Percentiles rank a stretch among this genome's conserved stretches.
These are phyloP conservation scores for Automeris io DNA, from an alignment of 2,888 invertebrate species.

Conservation along the genomic window DNA sequence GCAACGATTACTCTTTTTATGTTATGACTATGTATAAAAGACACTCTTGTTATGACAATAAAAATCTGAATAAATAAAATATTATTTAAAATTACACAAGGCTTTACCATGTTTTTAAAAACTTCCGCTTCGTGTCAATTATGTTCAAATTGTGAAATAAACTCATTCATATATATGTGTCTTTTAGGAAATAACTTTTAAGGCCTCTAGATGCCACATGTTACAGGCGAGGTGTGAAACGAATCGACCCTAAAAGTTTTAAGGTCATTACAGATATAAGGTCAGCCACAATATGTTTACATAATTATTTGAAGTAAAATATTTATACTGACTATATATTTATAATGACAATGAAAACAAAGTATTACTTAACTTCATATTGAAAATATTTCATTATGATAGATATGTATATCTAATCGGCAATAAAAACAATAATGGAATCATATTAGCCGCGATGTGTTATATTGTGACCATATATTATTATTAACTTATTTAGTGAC, in stretches of 20 bases:
- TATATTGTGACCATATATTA: too few relatives aligned
- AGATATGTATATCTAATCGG: too few relatives aligned
- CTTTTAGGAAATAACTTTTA: conserved; percentile 25
- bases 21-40: too few relatives aligned
- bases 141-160: conserved; percentile 15
- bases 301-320: conserved; percentile 37
- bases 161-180: conserved; percentile 13
- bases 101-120: not conserved
- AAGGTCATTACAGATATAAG: conserved; percentile 37
- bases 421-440: too few relatives aligned
- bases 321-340: conserved; percentile 17
- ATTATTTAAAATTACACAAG: not conserved
- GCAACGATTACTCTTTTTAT: too few relatives aligned
- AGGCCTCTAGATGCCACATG: conserved; percentile 14
- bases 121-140: conserved; percentile 13
- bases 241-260: conserved; percentile 27
- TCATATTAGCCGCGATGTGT: too few relatives aligned
- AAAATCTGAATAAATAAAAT: too few relatives aligned
- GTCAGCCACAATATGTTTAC: conserved; percentile 35
- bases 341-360: conserved; percentile 38
- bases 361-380: too few relatives aligned
- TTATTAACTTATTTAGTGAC: too few relatives aligned
- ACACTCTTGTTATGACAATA: too few relatives aligned
- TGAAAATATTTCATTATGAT: too few relatives aligned
- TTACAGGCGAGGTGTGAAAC: conserved; percentile 29